Percentiles rank a stretch among this genome's conserved stretches.
phyloP scores from a whole-genome alignment of 2,113 vertebrate genomes.

The Rhagologus leucostigma region DNA sequence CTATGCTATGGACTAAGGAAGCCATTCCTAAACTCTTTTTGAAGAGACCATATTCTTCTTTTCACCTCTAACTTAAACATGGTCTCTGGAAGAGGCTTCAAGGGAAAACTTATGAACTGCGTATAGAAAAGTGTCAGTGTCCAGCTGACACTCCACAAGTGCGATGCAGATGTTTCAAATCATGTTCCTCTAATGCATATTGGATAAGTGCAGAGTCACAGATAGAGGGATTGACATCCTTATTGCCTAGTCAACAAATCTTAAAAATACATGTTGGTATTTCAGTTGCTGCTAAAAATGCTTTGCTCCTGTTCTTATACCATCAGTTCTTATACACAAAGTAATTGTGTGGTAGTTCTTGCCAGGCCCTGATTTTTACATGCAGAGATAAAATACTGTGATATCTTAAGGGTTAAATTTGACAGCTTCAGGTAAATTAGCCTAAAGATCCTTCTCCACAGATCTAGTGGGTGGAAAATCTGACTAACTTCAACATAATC shows the following conservation, averaged over 20 bases:
- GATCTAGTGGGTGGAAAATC: neutral
- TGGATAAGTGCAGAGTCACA: neutral
- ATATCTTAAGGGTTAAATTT: neutral
- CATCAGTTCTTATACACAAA: neutral
- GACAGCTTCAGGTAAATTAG: neutral
- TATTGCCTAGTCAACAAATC: neutral
- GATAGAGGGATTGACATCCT: neutral
- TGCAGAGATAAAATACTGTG: neutral
- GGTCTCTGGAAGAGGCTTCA: neutral
- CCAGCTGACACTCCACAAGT: neutral
- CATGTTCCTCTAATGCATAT: neutral
- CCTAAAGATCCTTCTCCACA: neutral
- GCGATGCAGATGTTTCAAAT: slow-evolving; percentile 29
- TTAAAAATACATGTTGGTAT: neutral
- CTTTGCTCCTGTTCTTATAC: neutral
- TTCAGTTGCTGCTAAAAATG: neutral
- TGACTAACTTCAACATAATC: neutral
- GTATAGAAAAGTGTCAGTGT: neutral
- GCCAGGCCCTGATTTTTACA: neutral
- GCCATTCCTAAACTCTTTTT: neutral
- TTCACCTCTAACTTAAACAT: neutral
- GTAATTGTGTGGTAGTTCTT: neutral
- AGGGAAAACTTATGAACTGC: neutral
- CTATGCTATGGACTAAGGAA: neutral
- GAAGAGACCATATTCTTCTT: neutral